Evolutionary conservation across 2,113 vertebrate species (phyloP).

Genomic region (Nibea coibor): DNA sequence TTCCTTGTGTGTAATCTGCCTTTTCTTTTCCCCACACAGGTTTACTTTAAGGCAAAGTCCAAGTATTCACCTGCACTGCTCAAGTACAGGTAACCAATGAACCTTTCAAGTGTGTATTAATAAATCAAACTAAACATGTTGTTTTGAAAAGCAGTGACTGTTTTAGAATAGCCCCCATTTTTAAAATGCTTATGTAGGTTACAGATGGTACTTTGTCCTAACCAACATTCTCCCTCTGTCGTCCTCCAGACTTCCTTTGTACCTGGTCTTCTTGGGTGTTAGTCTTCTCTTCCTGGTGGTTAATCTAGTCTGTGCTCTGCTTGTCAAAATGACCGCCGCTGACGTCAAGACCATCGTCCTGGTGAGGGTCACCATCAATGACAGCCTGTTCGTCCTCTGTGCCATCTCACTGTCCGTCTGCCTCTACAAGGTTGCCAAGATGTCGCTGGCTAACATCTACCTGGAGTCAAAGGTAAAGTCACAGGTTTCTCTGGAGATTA

Average conservation of each 20-base stretch:
- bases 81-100: conserved; percentile 87
- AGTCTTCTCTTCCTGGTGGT: conserved; percentile 93
- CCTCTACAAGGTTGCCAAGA: conserved; percentile 94
- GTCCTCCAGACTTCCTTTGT: conserved; percentile 86
- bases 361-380: conserved; percentile 91
- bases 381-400: conserved; percentile 91
- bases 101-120: neutral
- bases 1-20: neutral
- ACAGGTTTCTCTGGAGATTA: neutral
- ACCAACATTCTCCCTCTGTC: neutral
- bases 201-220: too few species aligned
- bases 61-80: conserved; percentile 91
- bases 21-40: conserved; percentile 81
- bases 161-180: too few species aligned
- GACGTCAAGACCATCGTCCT: conserved; percentile 89
- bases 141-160: neutral
- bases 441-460: conserved; percentile 93
- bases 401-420: conserved; percentile 91
- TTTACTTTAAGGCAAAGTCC: conserved; percentile 94
- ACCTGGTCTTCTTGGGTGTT: conserved; percentile 88
- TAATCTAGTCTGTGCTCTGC: conserved; percentile 92
- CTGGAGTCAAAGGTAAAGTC: conserved; percentile 91
- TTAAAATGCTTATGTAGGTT: too few species aligned
- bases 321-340: conserved; percentile 87
- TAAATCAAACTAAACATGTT: neutral